Conservation (phyloP, 1,140 invertebrate species). For the Saccostrea glomerata region DNA sequence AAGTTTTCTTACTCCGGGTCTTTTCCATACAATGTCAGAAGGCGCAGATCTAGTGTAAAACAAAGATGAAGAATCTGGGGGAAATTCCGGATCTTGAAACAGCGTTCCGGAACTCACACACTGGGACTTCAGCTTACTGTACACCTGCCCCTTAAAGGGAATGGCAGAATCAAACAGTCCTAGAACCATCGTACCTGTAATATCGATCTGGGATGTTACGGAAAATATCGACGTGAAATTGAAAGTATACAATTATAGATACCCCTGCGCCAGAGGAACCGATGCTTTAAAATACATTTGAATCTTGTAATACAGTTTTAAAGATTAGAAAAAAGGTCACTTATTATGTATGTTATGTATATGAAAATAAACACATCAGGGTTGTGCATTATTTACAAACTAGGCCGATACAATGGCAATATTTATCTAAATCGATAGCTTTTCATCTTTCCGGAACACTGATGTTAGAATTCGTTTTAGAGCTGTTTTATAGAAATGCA, state of each 20-base stretch:
- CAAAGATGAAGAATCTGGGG: conserved; percentile 79
- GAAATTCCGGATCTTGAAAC: conserved; percentile 81
- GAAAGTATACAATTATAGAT: neutral
- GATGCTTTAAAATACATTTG: too few relatives aligned
- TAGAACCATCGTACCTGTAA: neutral
- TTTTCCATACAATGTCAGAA: conserved; percentile 79
- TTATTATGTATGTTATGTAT: too few relatives aligned
- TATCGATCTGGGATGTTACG: neutral
- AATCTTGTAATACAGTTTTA: too few relatives aligned
- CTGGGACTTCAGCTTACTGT: conserved; percentile 72
- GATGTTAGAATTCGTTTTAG: too few relatives aligned
- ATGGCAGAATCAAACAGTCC: conserved; percentile 55
- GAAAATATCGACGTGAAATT: neutral
- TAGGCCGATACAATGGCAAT: too few relatives aligned
- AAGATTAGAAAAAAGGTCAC: too few relatives aligned
- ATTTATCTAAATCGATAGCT: too few relatives aligned
- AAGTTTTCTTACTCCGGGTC: conserved; percentile 75
- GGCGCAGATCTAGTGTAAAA: conserved; percentile 75
- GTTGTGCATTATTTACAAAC: too few relatives aligned
- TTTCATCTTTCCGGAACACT: too few relatives aligned
- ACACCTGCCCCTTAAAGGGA: conserved; percentile 78
- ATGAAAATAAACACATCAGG: too few relatives aligned
- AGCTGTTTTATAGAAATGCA: neutral
- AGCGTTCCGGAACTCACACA: conserved; percentile 75
- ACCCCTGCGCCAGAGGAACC: too few relatives aligned